Percentiles rank a stretch among this genome's conserved stretches.
Conservation (phyloP, 2,888 invertebrate species). For the Mantis religiosa region DNA sequence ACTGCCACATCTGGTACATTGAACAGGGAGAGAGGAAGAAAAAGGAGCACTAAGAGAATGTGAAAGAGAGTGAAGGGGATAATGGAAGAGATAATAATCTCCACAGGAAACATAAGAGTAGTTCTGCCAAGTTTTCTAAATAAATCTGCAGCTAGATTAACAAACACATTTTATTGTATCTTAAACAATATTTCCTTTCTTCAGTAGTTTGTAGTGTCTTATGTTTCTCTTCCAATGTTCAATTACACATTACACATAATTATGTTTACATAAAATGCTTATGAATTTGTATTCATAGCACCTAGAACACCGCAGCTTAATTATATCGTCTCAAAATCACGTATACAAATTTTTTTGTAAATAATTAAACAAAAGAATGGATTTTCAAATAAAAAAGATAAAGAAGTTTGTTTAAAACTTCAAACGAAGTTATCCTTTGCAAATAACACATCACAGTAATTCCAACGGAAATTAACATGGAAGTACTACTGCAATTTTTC, state of each 20-base stretch:
- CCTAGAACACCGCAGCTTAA: not conserved
- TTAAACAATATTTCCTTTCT: not conserved
- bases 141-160: not conserved
- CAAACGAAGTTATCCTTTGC: not conserved
- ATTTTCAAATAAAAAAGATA: not conserved
- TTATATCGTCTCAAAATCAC: not conserved
- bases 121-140: not conserved
- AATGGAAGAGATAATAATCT: no score
- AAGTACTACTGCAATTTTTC: not conserved
- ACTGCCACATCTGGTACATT: no score
- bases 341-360: not conserved
- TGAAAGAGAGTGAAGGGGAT: no score
- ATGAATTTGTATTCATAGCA: not conserved
- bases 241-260: not conserved
- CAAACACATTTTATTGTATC: not conserved
- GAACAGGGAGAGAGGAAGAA: no score
- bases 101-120: no score
- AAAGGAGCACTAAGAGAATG: no score
- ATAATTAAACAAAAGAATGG: not conserved
- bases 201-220: not conserved
- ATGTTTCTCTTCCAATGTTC: not conserved
- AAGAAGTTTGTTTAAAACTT: not conserved
- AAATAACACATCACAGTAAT: not conserved
- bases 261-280: not conserved
- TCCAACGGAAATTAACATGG: not conserved